Percentiles rank a stretch among this genome's conserved stretches.
Conservation (phyloP, 2,888 invertebrate species). For the Rhamnusium bicolor region DNA sequence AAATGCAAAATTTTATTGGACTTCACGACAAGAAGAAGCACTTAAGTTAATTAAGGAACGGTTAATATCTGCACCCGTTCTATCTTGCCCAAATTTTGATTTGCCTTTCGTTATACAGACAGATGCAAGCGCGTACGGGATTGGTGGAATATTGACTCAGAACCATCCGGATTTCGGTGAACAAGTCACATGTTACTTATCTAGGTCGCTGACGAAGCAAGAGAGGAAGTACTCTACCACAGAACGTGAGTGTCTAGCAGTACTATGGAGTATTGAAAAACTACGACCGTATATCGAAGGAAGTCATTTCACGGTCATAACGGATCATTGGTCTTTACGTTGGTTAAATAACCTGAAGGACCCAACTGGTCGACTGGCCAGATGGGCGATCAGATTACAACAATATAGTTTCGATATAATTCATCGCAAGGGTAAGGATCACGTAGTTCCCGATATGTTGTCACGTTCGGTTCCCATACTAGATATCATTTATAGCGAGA, state of each 20-base stretch:
- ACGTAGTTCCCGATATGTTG: constrained; percentile 38
- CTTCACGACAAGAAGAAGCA: no score
- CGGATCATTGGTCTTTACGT: constrained; percentile 36
- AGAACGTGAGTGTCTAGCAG: constrained; percentile 46
- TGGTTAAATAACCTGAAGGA: constrained; percentile 44
- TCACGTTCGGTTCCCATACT: constrained; percentile 20
- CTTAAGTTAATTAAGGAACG: constrained; percentile 40
- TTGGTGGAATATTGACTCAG: constrained; percentile 50
- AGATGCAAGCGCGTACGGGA: constrained; percentile 49
- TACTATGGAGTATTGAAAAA: constrained; percentile 46
- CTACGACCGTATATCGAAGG: constrained; percentile 46
- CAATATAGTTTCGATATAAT: constrained; percentile 46
- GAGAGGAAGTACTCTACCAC: constrained; percentile 47
- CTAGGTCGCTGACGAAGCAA: constrained; percentile 38
- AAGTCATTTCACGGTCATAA: constrained; percentile 41
- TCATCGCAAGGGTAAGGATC: constrained; percentile 35
- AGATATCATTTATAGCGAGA: neutral
- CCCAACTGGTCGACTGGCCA: constrained; percentile 45
- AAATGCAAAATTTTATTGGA: no score
- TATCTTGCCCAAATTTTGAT: constrained; percentile 46
- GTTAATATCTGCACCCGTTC: constrained; percentile 40
- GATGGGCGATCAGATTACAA: constrained; percentile 51
- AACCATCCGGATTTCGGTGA: constrained; percentile 37
- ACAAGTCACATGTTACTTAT: constrained; percentile 45
- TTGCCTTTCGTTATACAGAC: no score